A percentile compares a stretch with the other conserved stretches of the same genome.
phyloP scores from a whole-genome alignment of 2,113 vertebrate species.

The Anarrhichthys ocellatus region DNA sequence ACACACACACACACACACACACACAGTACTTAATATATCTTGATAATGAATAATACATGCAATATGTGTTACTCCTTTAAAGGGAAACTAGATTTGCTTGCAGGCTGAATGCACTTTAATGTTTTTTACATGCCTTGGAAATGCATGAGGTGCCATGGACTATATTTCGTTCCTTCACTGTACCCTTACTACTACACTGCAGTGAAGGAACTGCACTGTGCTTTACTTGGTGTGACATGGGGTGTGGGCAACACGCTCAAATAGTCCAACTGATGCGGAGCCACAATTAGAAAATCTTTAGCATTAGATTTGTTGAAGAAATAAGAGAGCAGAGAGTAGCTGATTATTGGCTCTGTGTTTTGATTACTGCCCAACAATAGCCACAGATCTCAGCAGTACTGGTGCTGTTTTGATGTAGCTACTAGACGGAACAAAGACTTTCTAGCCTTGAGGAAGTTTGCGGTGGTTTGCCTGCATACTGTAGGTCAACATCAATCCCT shows the following conservation, averaged over 20 bases:
- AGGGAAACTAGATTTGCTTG: slow-evolving; percentile 41
- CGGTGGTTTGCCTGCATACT: slow-evolving; percentile 8
- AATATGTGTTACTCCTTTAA: slow-evolving; percentile 42
- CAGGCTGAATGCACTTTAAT: slow-evolving; percentile 32
- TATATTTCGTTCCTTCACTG: slow-evolving; percentile 13
- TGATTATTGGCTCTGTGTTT: slow-evolving; percentile 18
- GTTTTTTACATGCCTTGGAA: slow-evolving; percentile 22
- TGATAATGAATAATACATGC: slow-evolving; percentile 71
- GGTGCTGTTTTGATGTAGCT: slow-evolving; percentile 6
- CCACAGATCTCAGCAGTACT: background rate
- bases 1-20: background rate
- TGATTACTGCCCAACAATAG: slow-evolving; percentile 5
- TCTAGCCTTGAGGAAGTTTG: background rate
- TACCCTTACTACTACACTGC: background rate
- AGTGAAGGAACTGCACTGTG: background rate
- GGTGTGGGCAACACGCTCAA: background rate
- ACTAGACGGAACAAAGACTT: slow-evolving; percentile 30
- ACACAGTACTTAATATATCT: slow-evolving; percentile 42
- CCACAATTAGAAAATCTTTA: slow-evolving; percentile 11
- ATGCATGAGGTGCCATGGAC: slow-evolving; percentile 10
- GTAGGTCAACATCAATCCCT: slow-evolving; percentile 24
- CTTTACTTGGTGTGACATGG: background rate
- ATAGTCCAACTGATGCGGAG: slow-evolving; percentile 1
- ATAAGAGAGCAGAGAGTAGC: background rate
- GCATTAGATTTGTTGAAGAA: slow-evolving; percentile 18